Base-by-base conservation (phyloP, 2,113 vertebrate genomes). In the Bubo scandiacus region DNA sequence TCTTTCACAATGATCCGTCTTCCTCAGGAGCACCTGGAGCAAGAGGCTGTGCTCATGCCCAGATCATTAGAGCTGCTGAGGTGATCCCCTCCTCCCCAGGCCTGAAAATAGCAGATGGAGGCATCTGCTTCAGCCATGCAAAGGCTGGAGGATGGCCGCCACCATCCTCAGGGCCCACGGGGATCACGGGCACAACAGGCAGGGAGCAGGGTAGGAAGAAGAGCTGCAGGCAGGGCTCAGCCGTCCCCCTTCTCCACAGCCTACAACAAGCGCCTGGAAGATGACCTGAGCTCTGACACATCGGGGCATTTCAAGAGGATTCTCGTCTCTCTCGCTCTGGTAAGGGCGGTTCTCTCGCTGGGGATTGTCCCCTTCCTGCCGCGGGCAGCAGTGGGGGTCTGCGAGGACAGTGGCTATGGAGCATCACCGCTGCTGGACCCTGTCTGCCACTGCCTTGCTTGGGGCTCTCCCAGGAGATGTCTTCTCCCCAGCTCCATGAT, bases 301-400 rank as follows among this genome's bases (percentile, higher is more conserved):
- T 99, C 99, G 0, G 99, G 99, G 51, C 98, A 98, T 87, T 99
- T 99, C 97, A 99, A 98, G 90, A 99, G 98, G 95, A 99, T 99
- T 92, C 99, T 99, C 0, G 96, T 99, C 61, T 99, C 99, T 71
- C 97, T 99, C 90, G 98, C 99, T 65, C 98, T 99, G 98, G 99
- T 99, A 98, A 92, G 97, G 81, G 62, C 2, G 7, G 23, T 25
- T 72, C 7, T 61, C 49, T 26, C 0, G 4, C 6, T 73, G 82
- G 30, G 52, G 15, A 29, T 14, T n/a, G 12, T 42, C n/a, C 36
- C 17, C 32, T 77, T 32, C 14, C 52, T 59, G 54, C 62, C 4
- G 2, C 10, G 2, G 22, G 34, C 38, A 54, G 86, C 1, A 1
- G 42, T 59, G 72, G 4, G 20, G 26, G 10, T 52, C 26, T 59